These are phyloP conservation scores for Empidonax alnorum DNA, from an alignment of 2,113 vertebrate species.

Conservation along the genomic window DNA sequence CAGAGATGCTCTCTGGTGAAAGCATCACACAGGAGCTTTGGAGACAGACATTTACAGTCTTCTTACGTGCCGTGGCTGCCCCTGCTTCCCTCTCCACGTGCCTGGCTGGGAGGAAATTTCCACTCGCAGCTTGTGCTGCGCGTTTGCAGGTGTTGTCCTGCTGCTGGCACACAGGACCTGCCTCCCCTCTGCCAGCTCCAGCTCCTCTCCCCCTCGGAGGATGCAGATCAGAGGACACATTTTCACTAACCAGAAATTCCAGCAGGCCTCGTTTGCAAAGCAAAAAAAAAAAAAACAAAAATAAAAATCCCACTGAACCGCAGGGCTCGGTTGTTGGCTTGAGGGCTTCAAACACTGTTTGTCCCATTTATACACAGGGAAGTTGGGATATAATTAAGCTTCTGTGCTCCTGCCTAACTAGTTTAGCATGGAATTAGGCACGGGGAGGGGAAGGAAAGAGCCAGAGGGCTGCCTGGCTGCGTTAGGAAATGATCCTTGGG, in stretches of 20 bases:
- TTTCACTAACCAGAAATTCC: neutral
- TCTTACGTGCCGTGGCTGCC: neutral
- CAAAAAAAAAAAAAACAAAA: neutral
- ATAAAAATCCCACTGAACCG: neutral
- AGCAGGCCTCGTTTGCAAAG: neutral
- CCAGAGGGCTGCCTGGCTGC: neutral
- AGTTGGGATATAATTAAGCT: neutral
- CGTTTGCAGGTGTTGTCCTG: neutral
- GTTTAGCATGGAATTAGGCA: neutral
- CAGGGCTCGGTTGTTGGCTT: fast-evolving
- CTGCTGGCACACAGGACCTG: neutral
- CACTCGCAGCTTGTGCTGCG: neutral
- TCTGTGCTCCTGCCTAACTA: neutral
- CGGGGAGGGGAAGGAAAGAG: neutral
- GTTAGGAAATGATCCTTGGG: neutral
- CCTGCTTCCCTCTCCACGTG: neutral
- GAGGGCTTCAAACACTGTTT: neutral
- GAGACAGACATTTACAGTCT: neutral
- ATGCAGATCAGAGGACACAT: neutral
- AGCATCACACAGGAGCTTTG: neutral
- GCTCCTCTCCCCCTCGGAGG: neutral
- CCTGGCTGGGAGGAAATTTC: conserved; percentile 41
- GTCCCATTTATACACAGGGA: neutral
- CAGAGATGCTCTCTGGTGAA: neutral
- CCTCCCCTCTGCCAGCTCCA: neutral